Evolutionary conservation across 2,888 invertebrate genomes (phyloP), one percentile per base, ranked within the genome.

Genomic region (Geophilus truncorum): DNA sequence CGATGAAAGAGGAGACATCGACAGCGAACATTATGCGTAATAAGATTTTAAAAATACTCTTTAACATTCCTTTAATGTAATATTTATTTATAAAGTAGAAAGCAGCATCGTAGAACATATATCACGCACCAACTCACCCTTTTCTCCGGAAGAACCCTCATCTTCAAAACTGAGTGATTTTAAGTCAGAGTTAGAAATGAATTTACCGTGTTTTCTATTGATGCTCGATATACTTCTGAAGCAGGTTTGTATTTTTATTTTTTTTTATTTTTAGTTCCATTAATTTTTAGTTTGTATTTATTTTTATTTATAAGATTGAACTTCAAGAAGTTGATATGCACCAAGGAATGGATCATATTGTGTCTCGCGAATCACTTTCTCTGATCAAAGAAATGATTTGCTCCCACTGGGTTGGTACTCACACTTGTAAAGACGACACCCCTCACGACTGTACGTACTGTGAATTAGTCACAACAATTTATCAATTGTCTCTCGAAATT

Each of bases 181-280:
- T 81, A 92, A 92, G 83, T 90, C 90, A 0, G 92, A 92, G 84
- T 85, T 86, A 9, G 88, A 88, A 81, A 85, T 87, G 80, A 95
- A 96, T 87, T 89, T 97, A n/a, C 94, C 94, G 0, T 97, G 97
- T 86, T 98, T 96, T 86, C 95, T 98, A 83, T 90, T 98, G 51
- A 97, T 98, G 96, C 89, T 98, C 83, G 98, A 99, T 86, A 93
- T 98, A 84, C 88, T 97, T 77, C 89, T 98, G 15, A 97, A 97
- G 89, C 98, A 99, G 90, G 94, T 94, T n/a, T n/a, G 83, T 83
- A 30, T 3, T 23, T 10, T 34, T 32, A 1, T 34, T 30, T 23
- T 5, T 18, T 77, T 36, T 77, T 1, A 77, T 15, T 75, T 1
- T 4, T 75, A 9, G 3, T 75, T 5, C 3, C 2, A 75, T 1